Evolutionary conservation across 2,113 vertebrate species (phyloP), one percentile per base, ranked within the genome.

Genomic region (Cinclus mexicanus): DNA sequence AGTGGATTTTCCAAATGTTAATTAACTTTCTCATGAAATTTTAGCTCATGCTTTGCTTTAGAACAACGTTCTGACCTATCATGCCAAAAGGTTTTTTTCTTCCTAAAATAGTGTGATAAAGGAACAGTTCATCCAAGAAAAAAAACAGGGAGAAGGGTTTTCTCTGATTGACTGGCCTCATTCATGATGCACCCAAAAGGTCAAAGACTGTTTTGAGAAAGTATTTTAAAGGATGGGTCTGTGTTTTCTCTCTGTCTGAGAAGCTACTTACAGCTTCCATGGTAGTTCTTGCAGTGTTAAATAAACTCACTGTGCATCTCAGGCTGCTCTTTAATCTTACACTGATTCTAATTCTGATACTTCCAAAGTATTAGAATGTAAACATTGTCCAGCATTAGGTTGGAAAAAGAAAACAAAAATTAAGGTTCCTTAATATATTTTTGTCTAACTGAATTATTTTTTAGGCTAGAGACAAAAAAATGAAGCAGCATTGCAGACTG

Each of bases 161-260:
- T 41, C 64, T 74, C 82, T 95, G 96, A 97, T 93, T 96, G 96
- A 95, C 95, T 95, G 78, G 84, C 41, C 90, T 94, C 2, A 3
- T 87, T 95, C 95, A 97, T 97, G 96, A 94, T 97, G 92, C 94
- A 85, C 90, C 92, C 90, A 64, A 90, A 63, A 97, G 96, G 95
- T 97, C 96, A 95, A 67, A 95, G 90, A 94, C 52, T 97, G 96
- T 97, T 97, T 97, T 96, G 95, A 96, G 95, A 96, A 95, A 91
- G 92, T 37, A 79, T 93, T 93, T 96, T 94, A 96, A 95, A 94
- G 84, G 92, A 82, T 94, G 85, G 78, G 65, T 94, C 95, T 97
- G 96, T 60, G 84, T 97, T 96, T 95, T 93, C 90, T 96, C 96
- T 97, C 92, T 93, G 95, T 95, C 93, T 96, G 90, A 89, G 94